Conservation (phyloP, 2,113 vertebrate genomes). For the Cyanistes caeruleus region DNA sequence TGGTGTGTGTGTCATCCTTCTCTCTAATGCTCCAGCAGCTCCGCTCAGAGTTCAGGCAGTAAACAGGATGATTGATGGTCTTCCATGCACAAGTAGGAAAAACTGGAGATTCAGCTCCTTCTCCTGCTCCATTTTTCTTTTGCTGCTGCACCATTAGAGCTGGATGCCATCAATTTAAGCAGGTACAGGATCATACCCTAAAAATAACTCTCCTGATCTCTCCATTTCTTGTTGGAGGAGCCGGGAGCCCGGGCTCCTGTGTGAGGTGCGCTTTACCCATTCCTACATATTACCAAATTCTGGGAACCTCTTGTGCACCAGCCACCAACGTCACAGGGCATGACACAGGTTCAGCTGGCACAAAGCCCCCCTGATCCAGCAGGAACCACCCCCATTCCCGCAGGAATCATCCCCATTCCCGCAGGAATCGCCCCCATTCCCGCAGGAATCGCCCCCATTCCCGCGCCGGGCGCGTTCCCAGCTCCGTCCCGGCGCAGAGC, state of each 20-base stretch:
- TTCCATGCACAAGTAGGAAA: not conserved
- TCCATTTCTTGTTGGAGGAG: constrained; percentile 3
- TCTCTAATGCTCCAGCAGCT: constrained; percentile 1
- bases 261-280: fast-evolving
- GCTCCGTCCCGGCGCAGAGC: not conserved
- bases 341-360: not conserved
- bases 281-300: not conserved
- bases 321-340: fast-evolving
- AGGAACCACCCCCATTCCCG: not conserved
- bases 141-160: constrained; percentile 9
- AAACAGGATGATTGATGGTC: constrained; percentile 45
- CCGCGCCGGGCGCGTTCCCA: not conserved
- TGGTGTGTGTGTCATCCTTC: not conserved
- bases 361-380: fast-evolving
- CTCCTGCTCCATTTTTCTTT: constrained; percentile 56
- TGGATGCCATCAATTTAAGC: constrained; percentile 53
- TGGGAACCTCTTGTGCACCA: not conserved
- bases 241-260: not conserved
- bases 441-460: too few species aligned
- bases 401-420: not conserved
- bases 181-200: constrained; percentile 45
- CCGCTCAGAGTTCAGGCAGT: not conserved
- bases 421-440: not conserved
- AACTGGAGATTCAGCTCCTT: constrained; percentile 65
- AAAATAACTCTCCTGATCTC: constrained; percentile 46